A percentile compares a stretch with the other conserved stretches of the same genome.
phyloP scores from a whole-genome alignment of 2,113 vertebrate genomes.

The Engraulis encrasicolus region DNA sequence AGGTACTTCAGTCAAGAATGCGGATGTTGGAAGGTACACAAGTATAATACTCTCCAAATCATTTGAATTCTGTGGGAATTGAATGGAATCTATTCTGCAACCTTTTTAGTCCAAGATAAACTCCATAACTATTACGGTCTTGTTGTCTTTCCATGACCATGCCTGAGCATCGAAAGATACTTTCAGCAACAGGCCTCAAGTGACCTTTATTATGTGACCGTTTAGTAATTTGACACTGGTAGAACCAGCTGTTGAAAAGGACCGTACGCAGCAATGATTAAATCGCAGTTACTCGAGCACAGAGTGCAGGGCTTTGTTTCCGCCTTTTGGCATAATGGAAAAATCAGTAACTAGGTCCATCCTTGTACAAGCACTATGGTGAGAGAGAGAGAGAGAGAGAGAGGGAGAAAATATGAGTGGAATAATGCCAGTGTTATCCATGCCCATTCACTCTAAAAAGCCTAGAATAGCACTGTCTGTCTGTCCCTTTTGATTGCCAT shows the following conservation, averaged over 20 bases:
- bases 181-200: not conserved
- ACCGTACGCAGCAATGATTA: not conserved
- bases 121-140: too few species aligned
- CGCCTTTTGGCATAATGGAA: not conserved
- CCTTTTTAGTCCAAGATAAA: too few species aligned
- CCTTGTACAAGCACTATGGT: not conserved
- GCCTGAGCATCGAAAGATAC: not conserved
- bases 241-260: not conserved
- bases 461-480: too few species aligned
- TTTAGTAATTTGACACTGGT: not conserved
- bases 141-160: too few species aligned
- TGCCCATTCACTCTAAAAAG: not conserved
- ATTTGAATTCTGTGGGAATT: too few species aligned
- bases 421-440: not conserved
- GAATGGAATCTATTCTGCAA: too few species aligned
- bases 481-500: not conserved
- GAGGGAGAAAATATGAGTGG: not conserved
- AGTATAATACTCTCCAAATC: too few species aligned
- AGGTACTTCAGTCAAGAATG: too few species aligned
- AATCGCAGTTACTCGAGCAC: not conserved
- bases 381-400: not conserved
- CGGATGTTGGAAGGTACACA: too few species aligned
- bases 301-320: not conserved
- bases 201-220: not conserved
- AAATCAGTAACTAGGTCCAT: not conserved